Evolutionary conservation across 2,888 invertebrate genomes (phyloP).

Genomic region (Drosophila sordidapex): DNA sequence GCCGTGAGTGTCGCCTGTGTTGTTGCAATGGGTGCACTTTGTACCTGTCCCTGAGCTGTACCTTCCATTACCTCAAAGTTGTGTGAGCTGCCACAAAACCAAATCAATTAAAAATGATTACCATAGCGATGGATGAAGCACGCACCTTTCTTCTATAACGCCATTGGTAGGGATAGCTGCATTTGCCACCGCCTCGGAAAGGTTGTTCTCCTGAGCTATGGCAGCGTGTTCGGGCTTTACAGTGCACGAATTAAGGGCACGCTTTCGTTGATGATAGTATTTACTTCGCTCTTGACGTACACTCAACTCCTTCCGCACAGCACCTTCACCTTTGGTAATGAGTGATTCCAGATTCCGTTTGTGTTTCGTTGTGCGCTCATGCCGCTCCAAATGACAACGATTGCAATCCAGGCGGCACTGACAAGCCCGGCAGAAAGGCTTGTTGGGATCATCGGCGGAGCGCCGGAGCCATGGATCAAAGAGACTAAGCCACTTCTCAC

Average conservation of each 20-base stretch:
- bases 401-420: constrained; percentile 82
- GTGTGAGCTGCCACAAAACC: constrained; percentile 16
- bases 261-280: constrained; percentile 78
- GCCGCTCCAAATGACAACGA: constrained; percentile 82
- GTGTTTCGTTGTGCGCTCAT: constrained; percentile 82
- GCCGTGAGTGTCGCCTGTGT: constrained; percentile 2
- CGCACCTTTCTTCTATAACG: constrained; percentile 52
- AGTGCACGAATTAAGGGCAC: constrained; percentile 23
- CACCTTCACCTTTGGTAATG: constrained; percentile 78
- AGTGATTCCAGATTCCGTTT: constrained; percentile 78
- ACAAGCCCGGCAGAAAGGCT: constrained; percentile 82
- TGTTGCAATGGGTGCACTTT: constrained; percentile 8
- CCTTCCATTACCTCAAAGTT: constrained; percentile 24
- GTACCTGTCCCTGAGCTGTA: constrained; percentile 23
- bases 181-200: constrained; percentile 32
- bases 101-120: background rate
- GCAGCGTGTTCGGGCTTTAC: constrained; percentile 16
- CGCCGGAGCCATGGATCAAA: constrained; percentile 82
- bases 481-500: constrained; percentile 82
- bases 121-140: background rate
- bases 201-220: constrained; percentile 1
- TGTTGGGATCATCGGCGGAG: constrained; percentile 75
- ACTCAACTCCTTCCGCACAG: constrained; percentile 74
- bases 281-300: constrained; percentile 81
- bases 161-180: background rate